Evolutionary conservation across 2,888 invertebrate genomes (phyloP), one percentile per base, ranked within the genome.

Genomic region (Hydropsyche betteni): DNA sequence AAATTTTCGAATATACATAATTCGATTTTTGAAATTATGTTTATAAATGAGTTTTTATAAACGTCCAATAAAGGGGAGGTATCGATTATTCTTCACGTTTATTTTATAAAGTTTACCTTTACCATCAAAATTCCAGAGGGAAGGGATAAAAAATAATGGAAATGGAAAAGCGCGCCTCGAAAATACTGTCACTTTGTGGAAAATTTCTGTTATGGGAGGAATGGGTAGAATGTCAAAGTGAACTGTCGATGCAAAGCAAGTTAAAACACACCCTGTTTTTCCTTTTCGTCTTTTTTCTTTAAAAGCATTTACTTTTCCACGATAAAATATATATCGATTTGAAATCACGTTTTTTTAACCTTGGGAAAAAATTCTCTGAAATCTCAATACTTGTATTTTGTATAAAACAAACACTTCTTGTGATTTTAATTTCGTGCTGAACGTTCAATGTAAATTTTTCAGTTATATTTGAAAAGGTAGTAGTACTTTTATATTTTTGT

Each of bases 71-170:
- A 58, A 58, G 58, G 5, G 58, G 24, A 16, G 14, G 16, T 16
- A 58, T 58, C 58, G 58, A 58, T 58, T 58, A 24, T 58, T 24
- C 16, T 58, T 24, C 14, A 24, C 58, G 58, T 58, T 58, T 24
- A 58, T 58, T 24, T 58, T 58, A 16, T 58, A 58, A 58, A 58
- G 24, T 58, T 58, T 24, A 58, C 14, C 58, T 58, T 24, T 58
- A 58, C 5, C 58, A 24, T 58, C 16, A 8, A 58, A 58, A 24
- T 53, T 58, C 24, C 16, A 16, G 24, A 14, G 24, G 58, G 24
- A 58, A 58, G 58, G 58, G 58, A 58, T 58, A 16, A 58, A 58
- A 58, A 58, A 58, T 58, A 58, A 58, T 58, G 58, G 16, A 58
- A 58, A 58, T 58, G 58, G 58, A 58, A 58, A 7, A 58, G 16